Base-by-base conservation (phyloP, 2,888 invertebrate species). In the Rhagophthalmus giganteus region DNA sequence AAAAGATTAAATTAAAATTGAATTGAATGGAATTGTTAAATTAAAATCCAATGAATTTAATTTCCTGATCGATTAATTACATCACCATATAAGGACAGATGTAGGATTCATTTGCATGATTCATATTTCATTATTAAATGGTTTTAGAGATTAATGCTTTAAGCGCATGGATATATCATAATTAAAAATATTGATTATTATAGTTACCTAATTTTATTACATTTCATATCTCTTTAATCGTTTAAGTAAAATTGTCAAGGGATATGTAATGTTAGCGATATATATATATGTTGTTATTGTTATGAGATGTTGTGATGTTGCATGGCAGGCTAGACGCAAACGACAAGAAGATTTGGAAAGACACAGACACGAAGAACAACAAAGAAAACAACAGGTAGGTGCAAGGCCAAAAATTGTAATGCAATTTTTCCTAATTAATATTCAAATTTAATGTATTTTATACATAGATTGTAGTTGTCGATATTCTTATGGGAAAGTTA, bases 321-420 rank as follows among this genome's bases (percentile, higher is more conserved):
- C 69, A 74, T 77, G 76, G 76, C 82, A 91, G 90, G 90, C 90
- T 74, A 88, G 90, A 71, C 83, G 87, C 75, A 87, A 86, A 76
- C 86, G 88, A 56, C 90, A 91, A 71, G 91, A 92, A 77, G 90
- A 91, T 72, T 74, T 87, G 66, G 91, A 92, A 75, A 88, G 87
- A 70, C 86, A 87, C 71, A 87, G 86, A 72, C 84, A 87, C 59
- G 90, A 91, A 76, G 92, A 92, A 60, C 88, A 90, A 66, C 81
- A 86, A 61, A 85, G 90, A 66, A 88, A 88, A 73, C 89, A 90
- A 74, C 91, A 93, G 89, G 92, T 92, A 76, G 60, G 52, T 46
- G 34, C 10, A 35, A 14, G 20, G 14, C 9, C 14, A 14, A 14
- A 12, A 20, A 7, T 20, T 20, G 20, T 20, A 20, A 7, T 20